Percentiles rank a stretch among this genome's conserved stretches.
Evolutionary conservation across 2,797 vertebrate species (phyloP).

Genomic region (Sternotherus odoratus): DNA sequence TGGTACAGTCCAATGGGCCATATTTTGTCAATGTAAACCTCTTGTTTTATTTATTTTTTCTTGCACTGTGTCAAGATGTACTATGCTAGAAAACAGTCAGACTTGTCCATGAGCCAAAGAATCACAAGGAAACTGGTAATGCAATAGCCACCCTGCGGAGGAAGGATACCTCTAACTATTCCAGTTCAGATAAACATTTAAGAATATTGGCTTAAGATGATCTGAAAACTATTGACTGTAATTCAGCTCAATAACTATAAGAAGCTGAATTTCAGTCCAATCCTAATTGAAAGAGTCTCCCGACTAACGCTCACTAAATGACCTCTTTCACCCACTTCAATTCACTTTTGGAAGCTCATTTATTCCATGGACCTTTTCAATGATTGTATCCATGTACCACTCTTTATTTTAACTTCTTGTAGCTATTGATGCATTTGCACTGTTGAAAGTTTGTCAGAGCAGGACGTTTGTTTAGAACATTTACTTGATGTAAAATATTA

Average conservation of each 20-base stretch:
- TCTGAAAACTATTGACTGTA: neutral
- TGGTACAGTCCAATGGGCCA: neutral
- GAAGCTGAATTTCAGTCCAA: neutral
- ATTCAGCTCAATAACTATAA: neutral
- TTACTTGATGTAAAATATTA: neutral
- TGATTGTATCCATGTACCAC: neutral
- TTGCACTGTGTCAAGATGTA: neutral
- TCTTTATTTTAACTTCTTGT: neutral
- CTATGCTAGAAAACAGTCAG: neutral
- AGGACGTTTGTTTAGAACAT: neutral
- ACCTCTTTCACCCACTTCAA: neutral
- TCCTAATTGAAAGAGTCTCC: neutral
- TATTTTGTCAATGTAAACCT: neutral
- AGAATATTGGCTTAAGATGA: neutral
- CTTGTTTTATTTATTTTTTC: neutral
- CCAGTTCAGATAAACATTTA: neutral
- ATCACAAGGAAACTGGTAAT: neutral
- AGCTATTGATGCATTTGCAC: neutral
- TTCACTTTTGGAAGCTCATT: neutral
- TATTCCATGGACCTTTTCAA: neutral
- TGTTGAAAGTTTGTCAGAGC: neutral
- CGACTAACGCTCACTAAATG: neutral
- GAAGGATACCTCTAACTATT: neutral
- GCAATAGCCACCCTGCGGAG: neutral
- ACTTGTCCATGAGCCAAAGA: neutral